Conservation (phyloP, 1,140 invertebrate genomes). For the Apis mellifera region DNA sequence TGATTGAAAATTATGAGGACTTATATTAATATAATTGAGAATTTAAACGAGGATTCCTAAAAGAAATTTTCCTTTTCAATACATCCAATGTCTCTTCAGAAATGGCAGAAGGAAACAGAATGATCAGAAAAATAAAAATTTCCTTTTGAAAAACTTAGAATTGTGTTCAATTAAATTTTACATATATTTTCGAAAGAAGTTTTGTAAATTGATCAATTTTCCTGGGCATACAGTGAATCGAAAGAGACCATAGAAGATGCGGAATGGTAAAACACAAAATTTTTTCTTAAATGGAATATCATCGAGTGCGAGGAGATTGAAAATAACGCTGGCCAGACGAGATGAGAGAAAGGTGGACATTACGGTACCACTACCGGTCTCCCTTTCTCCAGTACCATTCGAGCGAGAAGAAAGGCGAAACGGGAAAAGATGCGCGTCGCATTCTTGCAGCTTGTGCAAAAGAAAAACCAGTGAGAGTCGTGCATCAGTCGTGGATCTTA, state of each 20-base stretch:
- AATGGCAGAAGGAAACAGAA: not conserved
- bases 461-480: conserved; percentile 70
- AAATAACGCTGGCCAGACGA: conserved; percentile 65
- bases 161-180: too few species aligned
- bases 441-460: conserved; percentile 60
- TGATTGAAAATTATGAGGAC: too few species aligned
- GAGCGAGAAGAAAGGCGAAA: conserved; percentile 61
- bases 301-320: conserved; percentile 33
- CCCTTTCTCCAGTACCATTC: conserved; percentile 58
- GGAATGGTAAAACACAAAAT: not conserved
- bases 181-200: too few species aligned
- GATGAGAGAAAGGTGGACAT: conserved; percentile 72
- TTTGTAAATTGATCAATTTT: not conserved
- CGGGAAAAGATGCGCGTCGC: conserved; percentile 55
- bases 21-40: too few species aligned
- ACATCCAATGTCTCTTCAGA: not conserved
- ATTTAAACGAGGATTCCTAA: too few species aligned
- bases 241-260: too few species aligned
- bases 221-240: not conserved
- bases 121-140: not conserved
- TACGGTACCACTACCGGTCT: conserved; percentile 60
- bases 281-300: conserved; percentile 30
- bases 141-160: not conserved
- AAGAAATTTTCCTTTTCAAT: too few species aligned
- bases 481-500: not conserved